Evolutionary conservation across 2,797 vertebrate species (phyloP).

Genomic region (Rhinophrynus dorsalis): DNA sequence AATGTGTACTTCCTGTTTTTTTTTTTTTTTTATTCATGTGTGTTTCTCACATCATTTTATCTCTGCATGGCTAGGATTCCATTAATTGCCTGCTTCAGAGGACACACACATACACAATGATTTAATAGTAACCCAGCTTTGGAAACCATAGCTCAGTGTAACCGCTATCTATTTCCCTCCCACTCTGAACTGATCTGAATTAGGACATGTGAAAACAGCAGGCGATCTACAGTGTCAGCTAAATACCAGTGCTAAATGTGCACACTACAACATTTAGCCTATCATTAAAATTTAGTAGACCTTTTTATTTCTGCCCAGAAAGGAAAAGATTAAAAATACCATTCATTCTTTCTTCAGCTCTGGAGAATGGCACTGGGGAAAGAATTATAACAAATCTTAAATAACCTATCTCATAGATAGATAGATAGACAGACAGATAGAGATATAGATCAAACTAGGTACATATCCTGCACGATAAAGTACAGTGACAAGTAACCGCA

Average conservation of each 20-base stretch:
- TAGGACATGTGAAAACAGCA: slow-evolving; percentile 16
- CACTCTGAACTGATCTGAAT: not conserved
- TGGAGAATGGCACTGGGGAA: too few relatives aligned
- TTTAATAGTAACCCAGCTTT: too few relatives aligned
- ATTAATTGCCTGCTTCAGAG: not conserved
- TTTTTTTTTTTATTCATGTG: not conserved
- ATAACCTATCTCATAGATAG: too few relatives aligned
- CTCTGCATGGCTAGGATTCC: not conserved
- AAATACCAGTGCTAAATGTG: slow-evolving; percentile 15
- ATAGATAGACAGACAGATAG: too few relatives aligned
- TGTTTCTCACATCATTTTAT: too few relatives aligned
- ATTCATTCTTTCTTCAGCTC: not conserved
- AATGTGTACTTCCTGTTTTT: too few relatives aligned
- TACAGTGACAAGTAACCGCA: too few relatives aligned
- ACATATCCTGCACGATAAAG: too few relatives aligned
- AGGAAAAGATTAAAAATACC: slow-evolving; percentile 2
- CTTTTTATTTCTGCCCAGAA: not conserved
- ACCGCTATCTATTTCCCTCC: not conserved
- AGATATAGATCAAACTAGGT: too few relatives aligned
- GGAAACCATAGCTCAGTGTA: not conserved
- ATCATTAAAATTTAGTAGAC: slow-evolving; percentile 2
- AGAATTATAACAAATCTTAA: too few relatives aligned
- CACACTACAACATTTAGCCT: slow-evolving; percentile 22
- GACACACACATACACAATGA: too few relatives aligned
- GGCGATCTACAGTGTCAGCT: not conserved